Base-by-base conservation (phyloP, 1,140 invertebrate species). In the Hycleus cichorii region DNA sequence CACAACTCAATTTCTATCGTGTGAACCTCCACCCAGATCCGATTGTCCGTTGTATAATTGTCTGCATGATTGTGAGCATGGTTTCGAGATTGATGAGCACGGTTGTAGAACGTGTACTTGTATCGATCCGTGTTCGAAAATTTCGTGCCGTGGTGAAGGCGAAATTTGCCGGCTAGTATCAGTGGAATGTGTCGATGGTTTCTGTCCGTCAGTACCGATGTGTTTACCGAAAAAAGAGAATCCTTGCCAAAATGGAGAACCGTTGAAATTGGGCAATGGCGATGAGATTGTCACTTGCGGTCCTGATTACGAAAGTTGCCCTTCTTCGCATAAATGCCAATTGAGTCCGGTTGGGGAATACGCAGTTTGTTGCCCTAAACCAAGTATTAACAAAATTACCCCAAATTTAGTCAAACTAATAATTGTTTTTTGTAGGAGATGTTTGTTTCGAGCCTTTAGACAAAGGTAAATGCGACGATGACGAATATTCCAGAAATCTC, bases 311-410 rank as follows among this genome's bases (percentile, higher is more conserved):
- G 81, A 81, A 38, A 79, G 79, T 5, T 93, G 90, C 65, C 90
- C 90, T 3, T 88, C 86, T 2, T 88, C 88, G 1, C 89, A 92
- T 74, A 89, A 88, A 60, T 93, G 90, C 65, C 84, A 90, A 63
- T 77, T 91, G 47, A 88, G 88, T 59, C 89, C 89, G 1, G 80
- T 90, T 12, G 84, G 87, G 64, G 85, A 90, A 66, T 85, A 85
- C 62, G 84, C 85, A 1, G 84, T 91, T 1, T 92, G 90, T 74
- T 93, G 90, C 71, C 86, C 88, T 6, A 93, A 92, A 69, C 88
- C 89, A 47, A 77, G 83, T 85, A 71, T 78, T 78, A 58, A 18
- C 10, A 39, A 49, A 49, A 8, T 49, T 4, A 38, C 4, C 18
- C 32, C 12, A 38, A 39, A 32, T 53, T 54, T 49, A 50, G 39